phyloP scores from a whole-genome alignment of 2,113 vertebrate species.

The Ptilonorhynchus violaceus region DNA sequence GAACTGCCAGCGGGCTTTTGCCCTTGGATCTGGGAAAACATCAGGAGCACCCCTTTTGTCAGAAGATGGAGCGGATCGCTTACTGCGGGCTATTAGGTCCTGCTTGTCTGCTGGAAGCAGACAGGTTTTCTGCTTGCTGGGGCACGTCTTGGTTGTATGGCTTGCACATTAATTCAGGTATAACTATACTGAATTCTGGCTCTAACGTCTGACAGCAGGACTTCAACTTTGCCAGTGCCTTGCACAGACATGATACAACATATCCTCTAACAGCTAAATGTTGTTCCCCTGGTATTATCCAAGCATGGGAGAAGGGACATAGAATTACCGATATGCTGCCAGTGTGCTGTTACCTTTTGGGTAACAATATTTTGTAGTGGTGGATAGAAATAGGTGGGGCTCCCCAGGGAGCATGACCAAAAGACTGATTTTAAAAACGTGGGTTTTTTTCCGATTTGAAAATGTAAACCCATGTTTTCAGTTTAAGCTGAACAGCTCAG shows the following conservation, averaged over 20 bases:
- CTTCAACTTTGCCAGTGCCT: background rate
- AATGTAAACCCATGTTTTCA: background rate
- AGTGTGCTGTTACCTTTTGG: background rate
- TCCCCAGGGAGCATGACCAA: background rate
- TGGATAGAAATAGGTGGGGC: background rate
- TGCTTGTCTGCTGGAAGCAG: background rate
- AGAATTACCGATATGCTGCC: background rate
- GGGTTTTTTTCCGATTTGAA: background rate
- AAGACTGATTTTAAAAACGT: background rate
- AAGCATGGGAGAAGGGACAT: background rate
- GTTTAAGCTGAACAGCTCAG: background rate
- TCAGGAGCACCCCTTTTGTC: too few relatives aligned
- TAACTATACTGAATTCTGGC: background rate
- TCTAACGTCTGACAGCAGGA: background rate
- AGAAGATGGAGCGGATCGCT: fast-evolving
- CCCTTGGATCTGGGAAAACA: background rate
- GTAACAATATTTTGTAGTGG: background rate
- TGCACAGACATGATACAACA: background rate
- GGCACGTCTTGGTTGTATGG: background rate
- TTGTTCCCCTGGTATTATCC: background rate
- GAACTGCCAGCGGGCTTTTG: background rate
- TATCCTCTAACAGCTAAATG: background rate
- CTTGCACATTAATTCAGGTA: background rate
- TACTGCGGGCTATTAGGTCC: background rate
- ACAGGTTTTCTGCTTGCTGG: background rate